A percentile compares a stretch with the other conserved stretches of the same genome.
phyloP scores from a whole-genome alignment of 2,113 vertebrate genomes.

The Urocolius indicus region DNA sequence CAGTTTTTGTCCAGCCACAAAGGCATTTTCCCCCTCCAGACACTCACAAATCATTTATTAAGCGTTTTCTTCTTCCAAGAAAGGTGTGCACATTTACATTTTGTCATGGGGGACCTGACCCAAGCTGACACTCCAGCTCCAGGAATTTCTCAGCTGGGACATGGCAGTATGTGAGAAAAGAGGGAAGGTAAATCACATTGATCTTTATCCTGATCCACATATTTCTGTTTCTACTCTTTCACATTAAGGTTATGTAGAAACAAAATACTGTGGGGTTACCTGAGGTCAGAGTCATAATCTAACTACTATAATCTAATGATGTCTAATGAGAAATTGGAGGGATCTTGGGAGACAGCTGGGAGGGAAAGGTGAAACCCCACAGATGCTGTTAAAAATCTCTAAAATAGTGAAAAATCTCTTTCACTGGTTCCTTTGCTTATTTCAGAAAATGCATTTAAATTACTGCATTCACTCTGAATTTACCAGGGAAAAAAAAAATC shows the following conservation, averaged over 20 bases:
- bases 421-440: background rate
- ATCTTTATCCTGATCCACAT: background rate
- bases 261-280: background rate
- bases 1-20: background rate
- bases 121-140: too few species aligned
- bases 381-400: background rate
- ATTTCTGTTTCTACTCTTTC: background rate
- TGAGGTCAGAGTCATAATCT: background rate
- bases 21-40: background rate
- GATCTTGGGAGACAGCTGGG: background rate
- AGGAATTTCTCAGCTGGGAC: background rate
- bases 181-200: background rate
- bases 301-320: background rate
- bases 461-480: background rate
- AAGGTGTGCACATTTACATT: background rate
- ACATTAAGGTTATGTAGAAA: background rate
- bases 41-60: background rate
- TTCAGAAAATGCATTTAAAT: background rate
- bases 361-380: slow-evolving; percentile 8
- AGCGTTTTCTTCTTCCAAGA: background rate
- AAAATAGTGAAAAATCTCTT: background rate
- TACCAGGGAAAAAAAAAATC: background rate
- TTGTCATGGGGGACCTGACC: background rate
- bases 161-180: background rate
- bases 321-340: background rate